Evolutionary conservation across 2,797 vertebrate genomes (phyloP).

Genomic region (Rousettus madagascariensis): DNA sequence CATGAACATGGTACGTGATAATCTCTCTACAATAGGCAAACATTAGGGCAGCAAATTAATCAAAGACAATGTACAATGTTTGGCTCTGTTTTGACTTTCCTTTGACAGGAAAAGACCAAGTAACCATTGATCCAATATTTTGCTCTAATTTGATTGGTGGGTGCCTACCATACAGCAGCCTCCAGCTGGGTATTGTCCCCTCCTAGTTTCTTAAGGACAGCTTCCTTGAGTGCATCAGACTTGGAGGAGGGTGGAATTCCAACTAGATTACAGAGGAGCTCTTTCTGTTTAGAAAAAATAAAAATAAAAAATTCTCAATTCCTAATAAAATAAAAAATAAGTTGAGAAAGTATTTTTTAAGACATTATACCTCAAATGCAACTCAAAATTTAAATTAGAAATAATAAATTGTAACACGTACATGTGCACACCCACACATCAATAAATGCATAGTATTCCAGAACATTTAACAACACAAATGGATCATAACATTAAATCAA

Average conservation of each 20-base stretch:
- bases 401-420: background rate
- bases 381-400: background rate
- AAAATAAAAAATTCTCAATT: slow-evolving; percentile 3
- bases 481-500: background rate
- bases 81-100: background rate
- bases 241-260: slow-evolving; percentile 86
- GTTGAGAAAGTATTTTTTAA: background rate
- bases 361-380: background rate
- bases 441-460: background rate
- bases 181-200: slow-evolving; percentile 89
- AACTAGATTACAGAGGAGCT: slow-evolving; percentile 91
- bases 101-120: background rate
- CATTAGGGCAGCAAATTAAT: background rate
- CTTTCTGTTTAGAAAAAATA: slow-evolving; percentile 86
- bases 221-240: slow-evolving; percentile 85
- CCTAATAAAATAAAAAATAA: background rate
- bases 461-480: background rate
- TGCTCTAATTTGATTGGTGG: background rate
- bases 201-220: slow-evolving; percentile 86
- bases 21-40: background rate
- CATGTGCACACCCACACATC: background rate
- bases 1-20: background rate
- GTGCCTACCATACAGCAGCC: slow-evolving; percentile 89
- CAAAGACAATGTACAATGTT: background rate
- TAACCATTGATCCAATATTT: background rate